A percentile compares a stretch with the other conserved stretches of the same genome.
These are phyloP conservation scores for Lithophane semibrunnea DNA, from an alignment of 2,888 invertebrate genomes.

Conservation along the genomic window DNA sequence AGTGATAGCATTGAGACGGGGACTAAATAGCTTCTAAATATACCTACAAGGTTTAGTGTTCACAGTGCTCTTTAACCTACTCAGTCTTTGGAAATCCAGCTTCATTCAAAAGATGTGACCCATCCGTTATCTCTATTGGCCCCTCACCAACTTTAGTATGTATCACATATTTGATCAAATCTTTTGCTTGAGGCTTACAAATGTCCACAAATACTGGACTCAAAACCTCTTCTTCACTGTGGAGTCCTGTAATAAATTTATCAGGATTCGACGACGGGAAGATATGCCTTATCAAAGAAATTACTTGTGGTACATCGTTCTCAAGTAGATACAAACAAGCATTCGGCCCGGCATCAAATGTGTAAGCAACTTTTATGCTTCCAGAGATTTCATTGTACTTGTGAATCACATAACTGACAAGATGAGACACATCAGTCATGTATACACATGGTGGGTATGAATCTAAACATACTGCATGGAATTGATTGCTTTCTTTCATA, in stretches of 20 bases:
- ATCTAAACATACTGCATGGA: conserved; percentile 98
- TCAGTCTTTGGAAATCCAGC: conserved; percentile 72
- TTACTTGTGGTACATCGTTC: conserved; percentile 92
- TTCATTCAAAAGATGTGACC: conserved; percentile 79
- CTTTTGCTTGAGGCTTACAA: conserved; percentile 82
- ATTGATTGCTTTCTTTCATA: conserved; percentile 99
- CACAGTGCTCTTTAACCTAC: conserved; percentile 14
- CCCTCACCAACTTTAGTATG: conserved; percentile 96
- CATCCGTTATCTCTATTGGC: conserved; percentile 90
- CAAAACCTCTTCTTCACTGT: conserved; percentile 57
- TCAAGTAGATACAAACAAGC: conserved; percentile 96
- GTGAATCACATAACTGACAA: conserved; percentile 95
- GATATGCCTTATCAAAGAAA: conserved; percentile 92
- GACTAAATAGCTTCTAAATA: conserved; percentile 27
- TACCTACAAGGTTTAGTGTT: conserved; percentile 6
- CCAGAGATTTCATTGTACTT: conserved; percentile 93
- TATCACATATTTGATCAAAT: conserved; percentile 95
- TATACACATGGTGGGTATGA: conserved; percentile 98
- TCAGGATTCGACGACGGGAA: conserved; percentile 92
- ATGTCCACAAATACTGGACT: conserved; percentile 72
- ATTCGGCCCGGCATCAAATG: conserved; percentile 99
- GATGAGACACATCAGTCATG: conserved; percentile 96
- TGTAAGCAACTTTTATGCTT: conserved; percentile 96
- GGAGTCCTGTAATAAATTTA: conserved; percentile 80
- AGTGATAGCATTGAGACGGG: conserved; percentile 33